Evolutionary conservation across 1,140 invertebrate species (phyloP), one percentile per base, ranked within the genome.

Genomic region (Thrips palmi): DNA sequence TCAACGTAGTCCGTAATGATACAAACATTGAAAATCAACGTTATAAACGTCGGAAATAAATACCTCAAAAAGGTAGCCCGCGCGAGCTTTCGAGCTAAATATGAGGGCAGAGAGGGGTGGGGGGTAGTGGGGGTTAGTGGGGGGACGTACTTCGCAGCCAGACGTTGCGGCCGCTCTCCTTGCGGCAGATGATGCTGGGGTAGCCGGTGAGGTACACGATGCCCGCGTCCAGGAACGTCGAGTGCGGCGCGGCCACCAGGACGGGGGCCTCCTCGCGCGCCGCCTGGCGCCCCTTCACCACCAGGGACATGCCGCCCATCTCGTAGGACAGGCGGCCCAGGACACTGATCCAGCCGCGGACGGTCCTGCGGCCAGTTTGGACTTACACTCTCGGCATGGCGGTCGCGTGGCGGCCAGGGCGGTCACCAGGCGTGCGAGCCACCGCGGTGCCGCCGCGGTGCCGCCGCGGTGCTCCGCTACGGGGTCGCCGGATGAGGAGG

Each of bases 141-240:
- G n/a, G n/a, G n/a, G n/a, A 47, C 79, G 55, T 83, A 87, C 82
- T 83, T 74, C 80, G 80, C 45, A 85, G 70, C 53, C 81, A 74
- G 46, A 77, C 77, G 55, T 82, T 72, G 49, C 71, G 68, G 37
- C 65, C 65, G 54, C 76, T 80, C 54, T 86, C 81, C 45, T 74
- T 67, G 47, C 77, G 65, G 44, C 77, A 75, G 55, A 87, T 79
- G 49, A 79, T 75, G 14, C 74, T 79, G 8, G 80, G 79, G 54
- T 84, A 74, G 47, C 68, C 72, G 11, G 73, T 74, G 44, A 77
- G 70, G 55, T 82, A 82, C 46, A 78, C 71, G 44, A 81, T 76
- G 47, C 82, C 72, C 43, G 78, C 78, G 61, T 89, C 84, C 44
- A 86, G 64, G 62, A 84, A 87, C 2, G 81, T 81, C 22, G 80